Evolutionary conservation across 2,797 vertebrate genomes (phyloP).

Genomic region (Thripadectes ignobilis): DNA sequence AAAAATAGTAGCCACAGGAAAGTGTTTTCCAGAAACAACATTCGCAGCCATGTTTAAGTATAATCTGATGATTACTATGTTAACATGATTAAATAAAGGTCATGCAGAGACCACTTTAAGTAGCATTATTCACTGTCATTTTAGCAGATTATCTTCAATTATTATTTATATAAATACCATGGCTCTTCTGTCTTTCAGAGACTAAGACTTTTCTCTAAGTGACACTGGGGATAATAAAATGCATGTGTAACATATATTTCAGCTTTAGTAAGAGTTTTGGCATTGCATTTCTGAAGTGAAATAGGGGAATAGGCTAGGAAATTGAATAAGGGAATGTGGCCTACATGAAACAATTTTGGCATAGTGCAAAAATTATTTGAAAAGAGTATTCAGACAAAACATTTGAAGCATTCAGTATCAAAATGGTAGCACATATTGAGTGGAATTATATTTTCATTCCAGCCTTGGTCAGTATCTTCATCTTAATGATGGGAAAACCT

Average conservation of each 20-base stretch:
- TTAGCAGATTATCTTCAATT: background rate
- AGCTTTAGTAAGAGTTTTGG: background rate
- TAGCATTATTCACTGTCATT: background rate
- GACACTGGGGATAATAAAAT: background rate
- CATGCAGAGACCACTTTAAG: background rate
- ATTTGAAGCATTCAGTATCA: background rate
- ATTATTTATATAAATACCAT: background rate
- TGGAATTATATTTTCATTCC: background rate
- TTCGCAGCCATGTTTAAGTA: background rate
- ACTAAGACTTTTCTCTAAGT: background rate
- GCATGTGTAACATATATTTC: background rate
- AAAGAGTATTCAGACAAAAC: background rate
- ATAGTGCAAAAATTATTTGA: background rate
- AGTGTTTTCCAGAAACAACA: background rate
- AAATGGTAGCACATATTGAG: background rate
- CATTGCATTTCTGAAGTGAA: background rate
- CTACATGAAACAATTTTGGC: background rate
- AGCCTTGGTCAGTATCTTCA: background rate
- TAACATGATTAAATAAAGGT: background rate
- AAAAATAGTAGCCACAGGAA: background rate
- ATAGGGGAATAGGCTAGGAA: background rate
- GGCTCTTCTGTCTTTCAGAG: background rate
- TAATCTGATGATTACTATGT: background rate
- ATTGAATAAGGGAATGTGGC: background rate
- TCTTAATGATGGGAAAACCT: background rate